Percentiles rank a stretch among this genome's conserved stretches.
Evolutionary conservation across 1,140 invertebrate genomes (phyloP).

Genomic region (Lasioglossum baleicum): DNA sequence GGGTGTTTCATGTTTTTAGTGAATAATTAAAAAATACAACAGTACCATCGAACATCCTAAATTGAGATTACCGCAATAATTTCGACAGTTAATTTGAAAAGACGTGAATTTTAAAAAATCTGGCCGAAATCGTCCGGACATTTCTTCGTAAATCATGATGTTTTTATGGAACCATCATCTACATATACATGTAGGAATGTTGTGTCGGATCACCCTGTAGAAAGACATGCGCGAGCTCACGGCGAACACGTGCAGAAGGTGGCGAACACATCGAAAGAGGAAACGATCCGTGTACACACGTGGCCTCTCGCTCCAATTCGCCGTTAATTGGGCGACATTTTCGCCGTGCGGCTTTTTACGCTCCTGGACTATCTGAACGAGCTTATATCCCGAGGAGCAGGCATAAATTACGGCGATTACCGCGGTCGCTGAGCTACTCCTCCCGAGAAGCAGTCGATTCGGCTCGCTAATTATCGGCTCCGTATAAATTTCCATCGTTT

Average conservation of each 20-base stretch:
- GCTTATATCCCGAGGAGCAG: conserved; percentile 51
- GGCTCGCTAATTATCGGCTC: conserved; percentile 70
- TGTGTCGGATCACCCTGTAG: conserved; percentile 21
- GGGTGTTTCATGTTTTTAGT: too few species aligned
- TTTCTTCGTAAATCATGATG: too few species aligned
- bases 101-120: too few species aligned
- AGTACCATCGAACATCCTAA: too few species aligned
- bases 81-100: too few species aligned
- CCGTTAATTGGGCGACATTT: conserved; percentile 78
- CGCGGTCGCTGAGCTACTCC: conserved; percentile 60
- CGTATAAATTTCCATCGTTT: conserved; percentile 67
- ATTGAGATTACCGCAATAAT: too few species aligned
- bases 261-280: conserved; percentile 18
- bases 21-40: too few species aligned
- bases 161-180: too few species aligned
- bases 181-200: too few species aligned
- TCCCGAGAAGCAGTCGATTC: conserved; percentile 54
- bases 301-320: conserved; percentile 73
- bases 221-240: background rate
- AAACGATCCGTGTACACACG: conserved; percentile 16
- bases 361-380: conserved; percentile 74
- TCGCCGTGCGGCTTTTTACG: conserved; percentile 74
- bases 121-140: too few species aligned
- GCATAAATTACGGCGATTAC: conserved; percentile 77
- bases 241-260: background rate